phyloP scores from a whole-genome alignment of 2,113 vertebrate species.

The Uria aalge region DNA sequence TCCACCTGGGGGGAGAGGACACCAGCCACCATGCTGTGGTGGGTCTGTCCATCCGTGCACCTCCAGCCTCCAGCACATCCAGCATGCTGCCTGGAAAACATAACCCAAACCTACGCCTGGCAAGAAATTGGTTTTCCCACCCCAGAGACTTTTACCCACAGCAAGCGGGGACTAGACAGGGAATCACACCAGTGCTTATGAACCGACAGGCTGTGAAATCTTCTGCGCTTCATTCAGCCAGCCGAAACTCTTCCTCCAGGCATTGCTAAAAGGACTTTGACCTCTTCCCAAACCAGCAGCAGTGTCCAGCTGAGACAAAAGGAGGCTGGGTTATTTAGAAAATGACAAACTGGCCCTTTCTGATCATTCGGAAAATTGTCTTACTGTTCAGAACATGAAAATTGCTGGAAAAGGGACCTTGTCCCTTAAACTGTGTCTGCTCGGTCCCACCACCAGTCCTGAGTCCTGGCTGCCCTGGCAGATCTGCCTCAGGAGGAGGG shows the following conservation, averaged over 20 bases:
- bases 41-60: neutral
- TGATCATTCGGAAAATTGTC: neutral
- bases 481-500: neutral
- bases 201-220: neutral
- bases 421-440: neutral
- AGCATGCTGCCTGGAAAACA: neutral
- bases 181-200: neutral
- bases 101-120: neutral
- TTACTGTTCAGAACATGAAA: neutral
- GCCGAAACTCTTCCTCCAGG: neutral
- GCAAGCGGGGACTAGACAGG: neutral
- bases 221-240: neutral
- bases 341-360: neutral
- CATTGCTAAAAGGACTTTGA: neutral
- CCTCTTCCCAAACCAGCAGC: neutral
- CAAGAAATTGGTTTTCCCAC: neutral
- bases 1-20: neutral
- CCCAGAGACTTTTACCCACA: neutral
- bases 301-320: neutral
- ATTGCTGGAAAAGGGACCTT: neutral
- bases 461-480: rapidly evolving
- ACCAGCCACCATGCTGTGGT: rapidly evolving
- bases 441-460: rapidly evolving
- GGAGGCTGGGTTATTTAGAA: neutral
- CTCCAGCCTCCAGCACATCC: neutral